Evolutionary conservation across 2,888 invertebrate species (phyloP).

Genomic region (Hemistola chrysoprasaria): DNA sequence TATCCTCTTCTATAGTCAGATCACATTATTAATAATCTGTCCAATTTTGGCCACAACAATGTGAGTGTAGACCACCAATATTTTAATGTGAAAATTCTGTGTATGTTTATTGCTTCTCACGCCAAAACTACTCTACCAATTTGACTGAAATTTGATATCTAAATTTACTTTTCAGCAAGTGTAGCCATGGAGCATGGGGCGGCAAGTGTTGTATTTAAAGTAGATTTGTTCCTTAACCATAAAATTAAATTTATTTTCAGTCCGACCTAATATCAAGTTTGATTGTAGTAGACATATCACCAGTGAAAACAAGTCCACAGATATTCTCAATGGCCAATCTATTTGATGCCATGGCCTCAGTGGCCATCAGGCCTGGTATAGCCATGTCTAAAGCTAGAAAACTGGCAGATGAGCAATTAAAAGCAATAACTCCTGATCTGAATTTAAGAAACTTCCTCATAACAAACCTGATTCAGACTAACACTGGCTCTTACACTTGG

Average conservation of each 20-base stretch:
- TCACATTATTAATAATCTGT: no score
- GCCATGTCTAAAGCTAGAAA: slow-evolving; percentile 87
- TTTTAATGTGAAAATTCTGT: no score
- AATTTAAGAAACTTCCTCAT: slow-evolving; percentile 89
- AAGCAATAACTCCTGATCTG: slow-evolving; percentile 78
- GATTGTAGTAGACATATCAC: slow-evolving; percentile 88
- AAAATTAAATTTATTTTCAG: slow-evolving; percentile 68
- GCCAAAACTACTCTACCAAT: no score
- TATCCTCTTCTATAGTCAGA: no score
- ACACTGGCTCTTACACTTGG: slow-evolving; percentile 87
- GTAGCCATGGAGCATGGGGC: no score
- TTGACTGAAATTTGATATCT: no score
- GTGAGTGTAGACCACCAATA: no score
- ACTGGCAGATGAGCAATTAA: slow-evolving; percentile 83
- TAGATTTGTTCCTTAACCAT: no score
- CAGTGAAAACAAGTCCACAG: slow-evolving; percentile 83
- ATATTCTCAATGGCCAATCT: slow-evolving; percentile 83
- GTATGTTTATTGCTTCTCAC: no score
- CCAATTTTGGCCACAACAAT: no score
- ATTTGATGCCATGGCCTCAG: slow-evolving; percentile 85
- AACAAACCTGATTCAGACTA: slow-evolving; percentile 90
- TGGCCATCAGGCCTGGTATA: slow-evolving; percentile 83
- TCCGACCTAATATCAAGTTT: slow-evolving; percentile 85
- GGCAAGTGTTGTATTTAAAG: no score
- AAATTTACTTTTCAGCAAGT: no score